Conservation (phyloP, 2,797 vertebrate species). For the Eospalax fontanierii region DNA sequence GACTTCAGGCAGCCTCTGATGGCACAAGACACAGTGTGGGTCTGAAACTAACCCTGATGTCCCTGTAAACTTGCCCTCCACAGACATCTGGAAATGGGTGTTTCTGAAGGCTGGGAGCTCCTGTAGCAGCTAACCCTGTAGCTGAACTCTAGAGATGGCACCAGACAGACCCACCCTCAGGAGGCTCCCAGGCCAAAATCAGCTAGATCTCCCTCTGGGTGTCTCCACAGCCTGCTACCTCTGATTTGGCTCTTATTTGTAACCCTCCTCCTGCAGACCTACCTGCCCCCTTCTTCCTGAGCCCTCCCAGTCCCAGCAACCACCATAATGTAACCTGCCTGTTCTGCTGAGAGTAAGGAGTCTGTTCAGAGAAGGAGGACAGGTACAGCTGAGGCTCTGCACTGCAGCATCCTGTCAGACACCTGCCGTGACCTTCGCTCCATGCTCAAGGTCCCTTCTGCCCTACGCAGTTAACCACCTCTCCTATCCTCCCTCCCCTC, state of each 20-base stretch:
- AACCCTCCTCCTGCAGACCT: no score
- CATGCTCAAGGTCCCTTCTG: neutral
- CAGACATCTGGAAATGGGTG: neutral
- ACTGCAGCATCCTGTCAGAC: neutral
- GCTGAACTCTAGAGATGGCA: neutral
- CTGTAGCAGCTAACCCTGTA: neutral
- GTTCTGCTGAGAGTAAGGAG: neutral
- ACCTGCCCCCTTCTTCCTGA: neutral
- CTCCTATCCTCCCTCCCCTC: neutral
- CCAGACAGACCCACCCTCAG: neutral
- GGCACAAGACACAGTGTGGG: neutral
- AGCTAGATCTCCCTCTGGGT: neutral
- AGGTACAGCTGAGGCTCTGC: neutral
- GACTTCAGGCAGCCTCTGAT: neutral
- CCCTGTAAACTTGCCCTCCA: neutral
- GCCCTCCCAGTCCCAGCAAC: neutral
- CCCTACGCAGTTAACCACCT: neutral
- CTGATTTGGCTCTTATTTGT: conserved; percentile 1
- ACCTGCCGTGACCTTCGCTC: neutral
- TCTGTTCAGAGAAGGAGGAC: neutral
- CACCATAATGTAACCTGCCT: neutral
- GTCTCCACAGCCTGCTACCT: neutral
- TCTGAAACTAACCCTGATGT: conserved; percentile 25
- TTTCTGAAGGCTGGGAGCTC: neutral
- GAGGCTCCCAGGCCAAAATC: neutral